These are phyloP conservation scores for Aricia artaxerxes DNA, from an alignment of 2,888 invertebrate genomes.

Conservation along the genomic window DNA sequence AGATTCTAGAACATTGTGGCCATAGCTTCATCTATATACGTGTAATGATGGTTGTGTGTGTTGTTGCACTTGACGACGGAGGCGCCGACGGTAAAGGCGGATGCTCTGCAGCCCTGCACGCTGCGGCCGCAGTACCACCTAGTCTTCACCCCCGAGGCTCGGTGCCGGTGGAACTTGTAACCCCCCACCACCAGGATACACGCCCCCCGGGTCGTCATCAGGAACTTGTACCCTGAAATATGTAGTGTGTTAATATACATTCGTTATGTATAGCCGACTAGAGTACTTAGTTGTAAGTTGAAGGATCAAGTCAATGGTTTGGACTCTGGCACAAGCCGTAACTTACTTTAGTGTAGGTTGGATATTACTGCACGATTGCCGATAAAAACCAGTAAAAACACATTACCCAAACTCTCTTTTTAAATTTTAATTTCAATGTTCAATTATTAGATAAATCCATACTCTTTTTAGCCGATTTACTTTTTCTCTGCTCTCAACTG, in stretches of 20 bases:
- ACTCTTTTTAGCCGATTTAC: too few relatives aligned
- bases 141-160: constrained; percentile 33
- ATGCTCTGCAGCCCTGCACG: constrained; percentile 43
- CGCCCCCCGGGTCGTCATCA: constrained; percentile 34
- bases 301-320: neutral
- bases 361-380: too few relatives aligned
- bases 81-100: constrained; percentile 33
- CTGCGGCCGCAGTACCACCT: constrained; percentile 42
- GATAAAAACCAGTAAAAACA: too few relatives aligned
- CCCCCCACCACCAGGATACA: constrained; percentile 47
- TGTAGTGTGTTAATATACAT: neutral
- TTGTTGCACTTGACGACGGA: constrained; percentile 35
- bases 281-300: too few relatives aligned
- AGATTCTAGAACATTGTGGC: neutral
- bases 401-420: too few relatives aligned
- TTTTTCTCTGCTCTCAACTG: too few relatives aligned
- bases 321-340: neutral
- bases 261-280: neutral
- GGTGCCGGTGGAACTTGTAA: constrained; percentile 43
- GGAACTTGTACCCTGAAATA: constrained; percentile 35
- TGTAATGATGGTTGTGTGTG: constrained; percentile 32
- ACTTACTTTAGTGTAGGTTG: neutral
- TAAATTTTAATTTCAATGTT: too few relatives aligned
- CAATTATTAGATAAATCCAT: too few relatives aligned
- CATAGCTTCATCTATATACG: constrained; percentile 29